Percentiles rank a stretch among this genome's conserved stretches.
Conservation (phyloP, 2,113 vertebrate genomes). For the Zosterops borbonicus region DNA sequence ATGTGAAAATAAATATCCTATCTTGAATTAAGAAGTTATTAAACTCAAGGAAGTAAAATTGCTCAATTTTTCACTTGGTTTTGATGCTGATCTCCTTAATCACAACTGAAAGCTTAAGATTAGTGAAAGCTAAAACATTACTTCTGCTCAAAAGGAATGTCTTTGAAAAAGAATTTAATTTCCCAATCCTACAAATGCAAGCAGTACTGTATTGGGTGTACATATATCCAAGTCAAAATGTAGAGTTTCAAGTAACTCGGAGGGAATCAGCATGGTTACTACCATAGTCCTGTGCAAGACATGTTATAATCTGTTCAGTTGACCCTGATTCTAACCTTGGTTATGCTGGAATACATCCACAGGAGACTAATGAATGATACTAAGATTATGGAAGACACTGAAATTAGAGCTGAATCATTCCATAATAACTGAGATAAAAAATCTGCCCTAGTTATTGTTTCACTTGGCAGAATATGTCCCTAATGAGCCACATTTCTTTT, state of each 20-base stretch:
- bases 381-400: background rate
- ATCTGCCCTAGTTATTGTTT: background rate
- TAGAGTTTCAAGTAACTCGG: background rate
- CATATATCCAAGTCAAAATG: background rate
- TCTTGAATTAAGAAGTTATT: slow-evolving; percentile 44
- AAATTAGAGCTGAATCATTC: background rate
- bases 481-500: background rate
- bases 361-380: background rate
- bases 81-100: slow-evolving; percentile 36
- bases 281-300: background rate
- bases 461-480: background rate
- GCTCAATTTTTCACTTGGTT: slow-evolving; percentile 33
- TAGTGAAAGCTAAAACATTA: slow-evolving; percentile 25
- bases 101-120: slow-evolving; percentile 15
- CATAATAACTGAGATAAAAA: background rate
- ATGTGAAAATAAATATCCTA: slow-evolving; percentile 38
- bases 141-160: background rate
- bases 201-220: background rate
- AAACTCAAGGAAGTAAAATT: slow-evolving; percentile 9
- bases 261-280: background rate
- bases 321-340: background rate
- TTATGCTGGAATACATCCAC: background rate
- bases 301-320: background rate
- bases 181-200: background rate
- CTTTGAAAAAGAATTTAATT: slow-evolving; percentile 21